Conservation (phyloP, 2,113 vertebrate species). For the Brienomyrus brachyistius region DNA sequence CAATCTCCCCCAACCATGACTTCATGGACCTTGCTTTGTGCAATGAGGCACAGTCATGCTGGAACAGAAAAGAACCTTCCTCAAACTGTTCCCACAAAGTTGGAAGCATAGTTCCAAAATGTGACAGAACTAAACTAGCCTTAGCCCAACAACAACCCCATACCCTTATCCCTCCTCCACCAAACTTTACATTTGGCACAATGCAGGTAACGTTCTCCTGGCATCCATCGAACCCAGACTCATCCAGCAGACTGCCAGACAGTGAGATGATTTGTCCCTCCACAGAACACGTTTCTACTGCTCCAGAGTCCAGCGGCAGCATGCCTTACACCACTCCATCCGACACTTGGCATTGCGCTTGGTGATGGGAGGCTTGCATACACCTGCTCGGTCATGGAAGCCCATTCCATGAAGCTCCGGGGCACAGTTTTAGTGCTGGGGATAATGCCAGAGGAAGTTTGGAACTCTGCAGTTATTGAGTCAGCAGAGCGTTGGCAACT, state of each 20-base stretch:
- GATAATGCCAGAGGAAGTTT: background rate
- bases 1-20: too few relatives aligned
- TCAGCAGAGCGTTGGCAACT: background rate
- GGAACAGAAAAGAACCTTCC: too few relatives aligned
- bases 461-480: background rate
- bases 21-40: too few relatives aligned
- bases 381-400: background rate
- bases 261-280: background rate
- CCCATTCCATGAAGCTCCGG: background rate
- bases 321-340: background rate
- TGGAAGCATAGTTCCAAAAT: background rate
- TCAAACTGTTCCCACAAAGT: background rate
- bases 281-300: background rate
- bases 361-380: background rate
- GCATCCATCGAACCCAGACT: background rate
- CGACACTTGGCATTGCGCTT: background rate
- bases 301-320: background rate
- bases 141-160: background rate
- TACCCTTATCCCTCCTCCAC: background rate
- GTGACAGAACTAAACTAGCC: background rate
- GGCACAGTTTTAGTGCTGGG: background rate
- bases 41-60: too few relatives aligned
- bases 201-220: background rate
- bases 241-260: background rate
- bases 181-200: background rate